phyloP scores from a whole-genome alignment of 1,140 invertebrate genomes.

The Papilio polytes region DNA sequence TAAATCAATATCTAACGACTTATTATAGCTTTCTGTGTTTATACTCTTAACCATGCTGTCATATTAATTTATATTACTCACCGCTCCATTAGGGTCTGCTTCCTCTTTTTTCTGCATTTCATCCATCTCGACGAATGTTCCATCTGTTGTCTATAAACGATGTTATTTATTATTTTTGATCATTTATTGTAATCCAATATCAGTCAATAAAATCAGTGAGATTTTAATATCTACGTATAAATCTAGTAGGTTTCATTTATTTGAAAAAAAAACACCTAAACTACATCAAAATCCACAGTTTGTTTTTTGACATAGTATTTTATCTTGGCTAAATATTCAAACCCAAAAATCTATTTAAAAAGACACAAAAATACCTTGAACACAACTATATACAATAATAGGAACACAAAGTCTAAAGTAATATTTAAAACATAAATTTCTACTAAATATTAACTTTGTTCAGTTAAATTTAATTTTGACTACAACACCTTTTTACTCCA shows the following conservation, averaged over 20 bases:
- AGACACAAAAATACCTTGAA: too few relatives aligned
- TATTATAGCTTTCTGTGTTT: too few relatives aligned
- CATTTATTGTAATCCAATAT: background rate
- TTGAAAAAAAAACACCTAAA: background rate
- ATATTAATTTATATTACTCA: slow-evolving; percentile 16
- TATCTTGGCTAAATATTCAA: too few relatives aligned
- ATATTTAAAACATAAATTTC: background rate
- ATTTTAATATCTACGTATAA: background rate
- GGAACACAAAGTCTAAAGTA: background rate
- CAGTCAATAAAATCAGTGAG: too few relatives aligned
- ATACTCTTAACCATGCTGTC: too few relatives aligned
- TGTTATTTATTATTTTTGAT: slow-evolving; percentile 21
- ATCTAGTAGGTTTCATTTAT: background rate
- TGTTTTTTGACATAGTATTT: too few relatives aligned
- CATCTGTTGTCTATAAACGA: slow-evolving; percentile 41
- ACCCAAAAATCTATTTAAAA: too few relatives aligned
- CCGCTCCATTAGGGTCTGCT: slow-evolving; percentile 43
- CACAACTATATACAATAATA: too few relatives aligned
- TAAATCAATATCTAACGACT: too few relatives aligned
- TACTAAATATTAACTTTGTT: background rate
- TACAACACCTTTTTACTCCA: background rate
- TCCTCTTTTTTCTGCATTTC: slow-evolving; percentile 42
- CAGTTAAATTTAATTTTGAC: background rate
- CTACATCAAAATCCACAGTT: background rate
- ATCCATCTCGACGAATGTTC: slow-evolving; percentile 43